Percentiles rank a stretch among this genome's conserved stretches.
Evolutionary conservation across 2,113 vertebrate species (phyloP).

Genomic region (Ictidomys tridecemlineatus): DNA sequence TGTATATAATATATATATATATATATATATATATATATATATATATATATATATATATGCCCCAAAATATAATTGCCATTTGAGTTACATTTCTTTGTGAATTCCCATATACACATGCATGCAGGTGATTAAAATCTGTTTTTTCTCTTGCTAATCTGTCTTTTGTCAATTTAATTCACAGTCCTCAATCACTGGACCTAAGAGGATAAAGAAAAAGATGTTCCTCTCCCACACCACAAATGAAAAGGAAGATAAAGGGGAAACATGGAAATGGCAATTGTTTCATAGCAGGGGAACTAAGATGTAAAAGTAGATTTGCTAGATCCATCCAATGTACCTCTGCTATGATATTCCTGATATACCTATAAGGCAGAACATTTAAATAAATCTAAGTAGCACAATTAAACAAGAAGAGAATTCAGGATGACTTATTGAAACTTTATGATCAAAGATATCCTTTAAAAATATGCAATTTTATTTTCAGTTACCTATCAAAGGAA

Average conservation of each 20-base stretch:
- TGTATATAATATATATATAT: neutral
- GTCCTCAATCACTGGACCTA: neutral
- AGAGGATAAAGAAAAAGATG: neutral
- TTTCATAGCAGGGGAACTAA: slow-evolving; percentile 32
- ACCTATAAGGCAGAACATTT: slow-evolving; percentile 22
- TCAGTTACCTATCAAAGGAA: slow-evolving; percentile 16
- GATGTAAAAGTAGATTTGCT: slow-evolving; percentile 20
- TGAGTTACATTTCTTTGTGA: slow-evolving; percentile 20
- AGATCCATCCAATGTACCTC: neutral
- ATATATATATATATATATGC: neutral
- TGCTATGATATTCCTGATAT: slow-evolving; percentile 49
- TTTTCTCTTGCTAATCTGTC: neutral
- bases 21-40: neutral
- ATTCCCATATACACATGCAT: neutral
- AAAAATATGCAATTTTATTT: slow-evolving; percentile 2
- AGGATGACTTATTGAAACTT: slow-evolving; percentile 46
- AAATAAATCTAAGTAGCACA: slow-evolving; percentile 35
- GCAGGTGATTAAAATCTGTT: neutral
- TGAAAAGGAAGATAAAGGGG: neutral
- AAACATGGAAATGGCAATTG: slow-evolving; percentile 17
- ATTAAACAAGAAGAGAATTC: slow-evolving; percentile 4
- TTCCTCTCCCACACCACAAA: neutral
- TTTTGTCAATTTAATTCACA: slow-evolving; percentile 34
- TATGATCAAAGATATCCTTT: slow-evolving; percentile 11
- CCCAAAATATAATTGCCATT: neutral